These are phyloP conservation scores for Aphelenchoides avenae DNA, from an alignment of 1,140 invertebrate species.

Conservation along the genomic window DNA sequence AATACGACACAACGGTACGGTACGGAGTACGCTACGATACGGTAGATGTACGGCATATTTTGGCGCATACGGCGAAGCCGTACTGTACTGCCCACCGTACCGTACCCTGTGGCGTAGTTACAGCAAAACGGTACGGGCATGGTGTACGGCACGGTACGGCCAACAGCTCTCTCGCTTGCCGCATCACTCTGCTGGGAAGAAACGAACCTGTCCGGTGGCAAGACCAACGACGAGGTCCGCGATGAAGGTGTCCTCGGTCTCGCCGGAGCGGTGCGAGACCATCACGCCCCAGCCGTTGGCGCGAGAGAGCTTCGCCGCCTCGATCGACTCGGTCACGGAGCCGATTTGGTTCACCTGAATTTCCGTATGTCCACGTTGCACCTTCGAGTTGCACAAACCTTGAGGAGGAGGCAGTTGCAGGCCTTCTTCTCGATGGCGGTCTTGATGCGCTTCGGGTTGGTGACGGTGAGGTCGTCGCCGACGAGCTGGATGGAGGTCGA, in stretches of 20 bases:
- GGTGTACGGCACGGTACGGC: too few species aligned
- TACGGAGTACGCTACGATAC: too few species aligned
- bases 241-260: conserved; percentile 97
- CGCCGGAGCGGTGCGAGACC: conserved; percentile 92
- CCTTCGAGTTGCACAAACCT: conserved; percentile 63
- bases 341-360: conserved; percentile 87
- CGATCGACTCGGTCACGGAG: conserved; percentile 87
- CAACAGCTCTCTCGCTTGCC: too few species aligned
- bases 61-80: too few species aligned
- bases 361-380: not conserved
- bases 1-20: too few species aligned
- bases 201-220: conserved; percentile 75
- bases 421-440: conserved; percentile 91
- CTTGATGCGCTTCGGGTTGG: conserved; percentile 86
- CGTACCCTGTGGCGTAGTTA: too few species aligned
- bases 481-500: conserved; percentile 71
- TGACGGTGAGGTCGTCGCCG: conserved; percentile 91
- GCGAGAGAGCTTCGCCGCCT: conserved; percentile 85
- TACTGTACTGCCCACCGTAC: too few species aligned
- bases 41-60: too few species aligned
- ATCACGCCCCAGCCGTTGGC: conserved; percentile 88
- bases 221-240: conserved; percentile 92
- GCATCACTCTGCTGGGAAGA: too few species aligned
- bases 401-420: conserved; percentile 88
- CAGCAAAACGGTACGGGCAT: too few species aligned